These are phyloP conservation scores for Hybognathus amarus DNA, from an alignment of 2,797 vertebrate species.

Conservation along the genomic window DNA sequence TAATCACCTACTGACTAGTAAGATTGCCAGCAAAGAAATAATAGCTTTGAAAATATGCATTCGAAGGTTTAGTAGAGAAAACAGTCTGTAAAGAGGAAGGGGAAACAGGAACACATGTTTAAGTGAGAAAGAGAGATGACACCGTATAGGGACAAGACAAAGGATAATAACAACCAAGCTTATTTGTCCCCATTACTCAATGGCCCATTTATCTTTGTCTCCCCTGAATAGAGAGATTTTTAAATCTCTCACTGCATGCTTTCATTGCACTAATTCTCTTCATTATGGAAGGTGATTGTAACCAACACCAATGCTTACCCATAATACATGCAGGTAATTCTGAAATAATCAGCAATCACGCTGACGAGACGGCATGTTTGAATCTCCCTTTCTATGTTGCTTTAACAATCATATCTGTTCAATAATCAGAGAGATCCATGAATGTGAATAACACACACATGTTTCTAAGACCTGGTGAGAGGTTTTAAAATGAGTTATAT, in stretches of 20 bases:
- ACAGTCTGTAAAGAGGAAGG: too few species aligned
- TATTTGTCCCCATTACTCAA: constrained; percentile 50
- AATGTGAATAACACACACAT: constrained; percentile 5
- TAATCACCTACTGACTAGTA: too few species aligned
- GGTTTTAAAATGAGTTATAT: neutral
- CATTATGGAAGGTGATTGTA: constrained; percentile 26
- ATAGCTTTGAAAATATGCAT: too few species aligned
- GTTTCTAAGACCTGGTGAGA: neutral
- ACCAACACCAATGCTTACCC: neutral
- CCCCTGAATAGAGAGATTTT: constrained; percentile 31
- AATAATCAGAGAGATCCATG: constrained; percentile 8
- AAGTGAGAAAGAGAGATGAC: neutral
- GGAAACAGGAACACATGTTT: neutral
- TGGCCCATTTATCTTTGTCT: constrained; percentile 58
- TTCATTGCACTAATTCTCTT: constrained; percentile 26
- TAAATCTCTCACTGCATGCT: constrained; percentile 7
- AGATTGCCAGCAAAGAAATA: too few species aligned
- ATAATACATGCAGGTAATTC: constrained; percentile 40
- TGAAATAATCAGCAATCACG: constrained; percentile 62
- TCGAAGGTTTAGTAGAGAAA: too few species aligned
- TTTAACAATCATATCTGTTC: constrained; percentile 24
- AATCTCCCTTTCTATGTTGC: constrained; percentile 4
- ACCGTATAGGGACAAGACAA: constrained; percentile 20
- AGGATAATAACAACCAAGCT: constrained; percentile 39
- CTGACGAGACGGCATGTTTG: constrained; percentile 28